These are phyloP conservation scores for Stegostoma tigrinum DNA, from an alignment of 2,113 vertebrate species.

Conservation along the genomic window DNA sequence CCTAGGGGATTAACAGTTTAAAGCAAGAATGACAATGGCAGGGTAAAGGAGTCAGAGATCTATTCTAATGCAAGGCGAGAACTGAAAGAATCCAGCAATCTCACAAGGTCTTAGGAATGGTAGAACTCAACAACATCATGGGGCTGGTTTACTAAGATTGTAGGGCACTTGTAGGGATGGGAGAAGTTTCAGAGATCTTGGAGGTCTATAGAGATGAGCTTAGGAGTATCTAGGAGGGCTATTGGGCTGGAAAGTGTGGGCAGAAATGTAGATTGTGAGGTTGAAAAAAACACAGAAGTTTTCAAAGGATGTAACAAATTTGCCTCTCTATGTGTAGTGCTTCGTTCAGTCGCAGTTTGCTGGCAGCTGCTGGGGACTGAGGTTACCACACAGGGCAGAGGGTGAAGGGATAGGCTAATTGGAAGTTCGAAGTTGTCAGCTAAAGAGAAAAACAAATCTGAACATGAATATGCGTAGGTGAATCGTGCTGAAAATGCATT, in stretches of 20 bases:
- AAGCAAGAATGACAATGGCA: background rate
- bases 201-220: too few species aligned
- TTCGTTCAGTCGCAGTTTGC: background rate
- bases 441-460: background rate
- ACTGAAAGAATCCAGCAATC: background rate
- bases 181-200: too few species aligned
- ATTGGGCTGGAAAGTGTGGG: too few species aligned
- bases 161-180: too few species aligned
- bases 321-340: background rate
- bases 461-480: background rate
- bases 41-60: background rate
- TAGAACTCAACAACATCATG: background rate
- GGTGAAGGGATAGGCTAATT: background rate
- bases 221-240: too few species aligned
- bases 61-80: background rate
- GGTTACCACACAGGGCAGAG: background rate
- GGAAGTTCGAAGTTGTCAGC: background rate
- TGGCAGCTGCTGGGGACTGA: background rate
- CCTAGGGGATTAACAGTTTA: background rate
- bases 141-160: background rate
- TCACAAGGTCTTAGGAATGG: background rate
- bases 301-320: background rate
- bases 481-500: background rate
- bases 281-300: background rate
- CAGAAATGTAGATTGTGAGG: background rate